Percentiles rank a stretch among this genome's conserved stretches.
These are phyloP conservation scores for Epinotia nisella DNA, from an alignment of 2,888 invertebrate genomes.

Conservation along the genomic window DNA sequence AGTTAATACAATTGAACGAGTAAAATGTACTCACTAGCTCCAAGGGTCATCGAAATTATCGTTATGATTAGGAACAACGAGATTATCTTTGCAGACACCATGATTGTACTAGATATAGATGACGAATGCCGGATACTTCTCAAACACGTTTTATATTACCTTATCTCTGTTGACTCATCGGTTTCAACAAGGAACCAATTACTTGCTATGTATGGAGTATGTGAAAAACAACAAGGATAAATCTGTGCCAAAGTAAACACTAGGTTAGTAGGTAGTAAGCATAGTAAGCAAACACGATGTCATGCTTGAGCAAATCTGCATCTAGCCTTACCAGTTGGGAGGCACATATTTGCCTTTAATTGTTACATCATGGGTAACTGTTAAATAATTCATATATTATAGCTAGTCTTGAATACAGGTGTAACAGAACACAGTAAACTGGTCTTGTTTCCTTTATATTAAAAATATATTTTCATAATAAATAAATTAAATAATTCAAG, in stretches of 20 bases:
- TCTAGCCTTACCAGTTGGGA: too few species aligned
- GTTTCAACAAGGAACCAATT: not conserved
- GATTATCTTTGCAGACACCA: constrained; percentile 21
- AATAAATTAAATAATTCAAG: too few species aligned
- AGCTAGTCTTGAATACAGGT: too few species aligned
- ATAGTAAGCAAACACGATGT: not conserved
- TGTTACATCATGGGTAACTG: not conserved
- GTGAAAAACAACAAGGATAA: not conserved
- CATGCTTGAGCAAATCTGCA: not conserved
- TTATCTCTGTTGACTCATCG: not conserved
- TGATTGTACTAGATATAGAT: not conserved
- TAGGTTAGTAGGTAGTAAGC: too few species aligned
- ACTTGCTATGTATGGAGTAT: not conserved
- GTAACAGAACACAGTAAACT: too few species aligned
- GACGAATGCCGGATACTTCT: not conserved
- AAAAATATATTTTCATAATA: too few species aligned
- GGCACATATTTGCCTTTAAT: too few species aligned
- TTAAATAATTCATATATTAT: not conserved
- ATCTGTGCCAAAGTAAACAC: not conserved
- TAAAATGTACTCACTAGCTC: not conserved
- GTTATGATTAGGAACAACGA: constrained; percentile 21
- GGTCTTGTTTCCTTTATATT: too few species aligned
- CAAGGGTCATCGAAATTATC: not conserved
- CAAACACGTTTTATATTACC: constrained; percentile 2
- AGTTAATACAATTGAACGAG: too few species aligned